Percentiles rank a stretch among this genome's conserved stretches.
Evolutionary conservation across 1,140 invertebrate species (phyloP).

Genomic region (Drosophila nikananu): DNA sequence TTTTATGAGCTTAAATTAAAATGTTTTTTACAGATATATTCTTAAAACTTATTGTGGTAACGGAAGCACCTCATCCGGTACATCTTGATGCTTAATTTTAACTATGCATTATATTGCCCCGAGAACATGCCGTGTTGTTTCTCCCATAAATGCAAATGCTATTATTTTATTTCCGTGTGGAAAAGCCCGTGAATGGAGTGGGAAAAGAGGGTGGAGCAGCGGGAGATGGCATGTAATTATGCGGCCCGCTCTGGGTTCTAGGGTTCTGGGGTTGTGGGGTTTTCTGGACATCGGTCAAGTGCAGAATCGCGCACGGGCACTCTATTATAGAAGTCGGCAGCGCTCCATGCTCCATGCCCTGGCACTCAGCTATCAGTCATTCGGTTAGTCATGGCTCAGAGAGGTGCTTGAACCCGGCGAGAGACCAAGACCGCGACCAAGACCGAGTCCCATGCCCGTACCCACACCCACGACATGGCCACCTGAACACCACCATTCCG

Average conservation of each 20-base stretch:
- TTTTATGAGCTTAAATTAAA: too few relatives aligned
- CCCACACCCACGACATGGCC: constrained; percentile 10
- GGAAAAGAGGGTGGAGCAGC: constrained; percentile 37
- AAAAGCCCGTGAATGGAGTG: constrained; percentile 6
- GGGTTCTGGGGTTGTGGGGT: constrained; percentile 23
- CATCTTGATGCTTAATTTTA: background rate
- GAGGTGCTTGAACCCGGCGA: constrained; percentile 72
- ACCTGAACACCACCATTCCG: constrained; percentile 26
- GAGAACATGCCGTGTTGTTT: too few relatives aligned
- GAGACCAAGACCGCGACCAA: background rate
- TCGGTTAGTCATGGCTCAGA: constrained; percentile 80
- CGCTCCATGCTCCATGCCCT: constrained; percentile 7
- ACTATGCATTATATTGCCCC: background rate
- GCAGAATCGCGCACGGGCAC: constrained; percentile 70
- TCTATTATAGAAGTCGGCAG: constrained; percentile 32
- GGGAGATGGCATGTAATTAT: constrained; percentile 70
- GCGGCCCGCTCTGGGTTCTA: constrained; percentile 30
- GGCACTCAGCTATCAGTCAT: constrained; percentile 69
- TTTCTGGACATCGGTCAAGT: constrained; percentile 67
- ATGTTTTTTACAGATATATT: background rate
- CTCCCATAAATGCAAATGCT: background rate
- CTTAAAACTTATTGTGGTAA: background rate
- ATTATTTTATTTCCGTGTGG: constrained; percentile 24
- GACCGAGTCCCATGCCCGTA: constrained; percentile 21
- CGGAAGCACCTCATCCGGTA: too few relatives aligned